Percentiles rank a stretch among this genome's conserved stretches.
Evolutionary conservation across 2,888 invertebrate genomes (phyloP).

Genomic region (Hydroisotoma schaefferi): DNA sequence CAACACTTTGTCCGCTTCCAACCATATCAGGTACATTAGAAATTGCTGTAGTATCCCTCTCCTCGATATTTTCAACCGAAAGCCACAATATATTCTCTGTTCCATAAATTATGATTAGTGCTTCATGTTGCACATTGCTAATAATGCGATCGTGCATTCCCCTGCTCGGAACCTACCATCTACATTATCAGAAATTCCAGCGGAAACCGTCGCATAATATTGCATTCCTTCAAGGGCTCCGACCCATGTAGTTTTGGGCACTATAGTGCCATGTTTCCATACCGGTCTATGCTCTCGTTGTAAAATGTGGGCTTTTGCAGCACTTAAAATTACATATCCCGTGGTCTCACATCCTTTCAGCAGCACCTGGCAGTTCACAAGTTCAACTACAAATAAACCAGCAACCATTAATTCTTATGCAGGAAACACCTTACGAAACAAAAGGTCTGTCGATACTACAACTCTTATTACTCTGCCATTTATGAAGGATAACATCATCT

Average conservation of each 20-base stretch:
- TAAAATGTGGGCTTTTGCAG: slow-evolving; percentile 90
- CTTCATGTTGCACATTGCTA: too few relatives aligned
- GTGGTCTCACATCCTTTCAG: slow-evolving; percentile 94
- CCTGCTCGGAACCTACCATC: slow-evolving; percentile 39
- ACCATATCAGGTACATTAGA: slow-evolving; percentile 85
- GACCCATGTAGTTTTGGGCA: slow-evolving; percentile 94
- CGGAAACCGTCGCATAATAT: slow-evolving; percentile 97
- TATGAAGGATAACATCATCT: slow-evolving; percentile 87
- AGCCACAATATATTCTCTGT: slow-evolving; percentile 94
- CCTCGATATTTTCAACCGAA: slow-evolving; percentile 86
- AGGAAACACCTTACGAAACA: neutral
- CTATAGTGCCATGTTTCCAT: slow-evolving; percentile 78
- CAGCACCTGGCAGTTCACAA: slow-evolving; percentile 89
- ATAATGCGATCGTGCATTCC: too few relatives aligned
- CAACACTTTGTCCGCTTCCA: slow-evolving; percentile 92
- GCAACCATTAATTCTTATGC: neutral
- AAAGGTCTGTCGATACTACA: neutral
- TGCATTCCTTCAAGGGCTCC: slow-evolving; percentile 96
- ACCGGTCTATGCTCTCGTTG: slow-evolving; percentile 84
- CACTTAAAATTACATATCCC: slow-evolving; percentile 95
- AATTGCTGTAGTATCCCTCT: slow-evolving; percentile 66
- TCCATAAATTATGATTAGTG: neutral
- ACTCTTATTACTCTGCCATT: slow-evolving; percentile 77
- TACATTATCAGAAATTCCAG: slow-evolving; percentile 51
- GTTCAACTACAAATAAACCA: slow-evolving; percentile 62